Evolutionary conservation across 2,888 invertebrate species (phyloP).

Genomic region (Andrena hattorfiana): DNA sequence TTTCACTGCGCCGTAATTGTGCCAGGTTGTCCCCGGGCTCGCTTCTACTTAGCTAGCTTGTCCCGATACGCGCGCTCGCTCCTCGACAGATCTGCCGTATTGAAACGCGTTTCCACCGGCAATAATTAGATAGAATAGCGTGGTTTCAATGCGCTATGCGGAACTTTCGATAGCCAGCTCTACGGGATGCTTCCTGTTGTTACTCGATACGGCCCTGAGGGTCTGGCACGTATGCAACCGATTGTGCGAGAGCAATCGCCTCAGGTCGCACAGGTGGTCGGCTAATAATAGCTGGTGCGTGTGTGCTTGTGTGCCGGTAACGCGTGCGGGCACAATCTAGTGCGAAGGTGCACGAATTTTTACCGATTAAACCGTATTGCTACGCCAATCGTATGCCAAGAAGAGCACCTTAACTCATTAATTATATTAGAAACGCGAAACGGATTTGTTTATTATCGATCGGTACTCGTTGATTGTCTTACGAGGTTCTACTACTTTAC

Average conservation of each 20-base stretch:
- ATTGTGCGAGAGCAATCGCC: conserved; percentile 70
- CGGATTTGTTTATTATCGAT: background rate
- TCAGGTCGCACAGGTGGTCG: conserved; percentile 74
- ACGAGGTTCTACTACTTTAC: background rate
- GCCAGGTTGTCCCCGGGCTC: too few species aligned
- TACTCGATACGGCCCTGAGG: conserved; percentile 58
- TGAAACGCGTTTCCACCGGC: background rate
- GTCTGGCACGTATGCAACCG: conserved; percentile 56
- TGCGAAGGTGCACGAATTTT: conserved; percentile 46
- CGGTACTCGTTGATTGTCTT: background rate
- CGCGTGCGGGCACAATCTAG: conserved; percentile 53
- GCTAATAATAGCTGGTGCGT: conserved; percentile 72
- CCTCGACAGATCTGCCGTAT: background rate
- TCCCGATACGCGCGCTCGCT: too few species aligned
- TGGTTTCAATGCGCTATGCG: background rate
- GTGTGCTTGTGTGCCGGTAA: conserved; percentile 24
- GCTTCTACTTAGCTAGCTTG: background rate
- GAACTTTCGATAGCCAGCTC: conserved; percentile 28
- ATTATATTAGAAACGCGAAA: background rate
- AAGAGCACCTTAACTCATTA: background rate
- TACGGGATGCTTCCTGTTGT: conserved; percentile 44
- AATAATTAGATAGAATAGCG: background rate
- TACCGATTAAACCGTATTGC: background rate
- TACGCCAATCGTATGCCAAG: background rate
- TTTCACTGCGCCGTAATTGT: too few species aligned